Percentiles rank a stretch among this genome's conserved stretches.
Evolutionary conservation across 2,113 vertebrate genomes (phyloP).

Genomic region (Phylloscopus trochilus): DNA sequence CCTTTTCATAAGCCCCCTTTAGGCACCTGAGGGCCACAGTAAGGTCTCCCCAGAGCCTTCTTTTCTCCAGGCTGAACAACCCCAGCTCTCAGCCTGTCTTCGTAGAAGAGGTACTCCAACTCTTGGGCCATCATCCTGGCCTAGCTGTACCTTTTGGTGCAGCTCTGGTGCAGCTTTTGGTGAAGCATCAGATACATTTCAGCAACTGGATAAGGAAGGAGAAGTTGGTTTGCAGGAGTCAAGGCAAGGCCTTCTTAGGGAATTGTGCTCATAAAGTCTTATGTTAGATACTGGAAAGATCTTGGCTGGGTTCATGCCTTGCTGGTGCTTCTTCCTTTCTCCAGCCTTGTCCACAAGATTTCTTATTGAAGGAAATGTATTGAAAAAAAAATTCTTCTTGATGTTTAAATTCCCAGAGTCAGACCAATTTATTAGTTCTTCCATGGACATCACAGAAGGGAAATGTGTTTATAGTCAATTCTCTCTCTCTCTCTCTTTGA

Average conservation of each 20-base stretch:
- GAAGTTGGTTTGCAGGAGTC: background rate
- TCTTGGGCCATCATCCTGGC: background rate
- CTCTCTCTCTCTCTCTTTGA: background rate
- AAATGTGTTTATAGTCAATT: background rate
- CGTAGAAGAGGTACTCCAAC: background rate
- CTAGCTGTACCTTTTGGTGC: background rate
- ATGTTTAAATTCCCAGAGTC: background rate
- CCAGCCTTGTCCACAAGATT: background rate
- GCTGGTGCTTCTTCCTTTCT: background rate
- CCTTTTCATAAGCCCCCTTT: background rate
- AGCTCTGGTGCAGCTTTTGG: background rate
- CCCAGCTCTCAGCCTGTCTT: background rate
- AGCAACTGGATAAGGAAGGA: background rate
- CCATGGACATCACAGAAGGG: background rate
- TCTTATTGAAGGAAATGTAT: background rate
- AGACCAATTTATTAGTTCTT: background rate
- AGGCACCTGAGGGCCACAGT: background rate
- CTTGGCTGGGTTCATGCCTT: background rate
- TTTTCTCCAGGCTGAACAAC: background rate
- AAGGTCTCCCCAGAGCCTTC: background rate
- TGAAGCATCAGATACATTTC: background rate
- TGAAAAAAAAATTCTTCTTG: background rate
- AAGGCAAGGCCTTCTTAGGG: background rate
- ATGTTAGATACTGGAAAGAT: background rate
- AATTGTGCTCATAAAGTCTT: background rate